Evolutionary conservation across 2,113 vertebrate species (phyloP), one percentile per base, ranked within the genome.

Genomic region (Triplophysa tibetana): DNA sequence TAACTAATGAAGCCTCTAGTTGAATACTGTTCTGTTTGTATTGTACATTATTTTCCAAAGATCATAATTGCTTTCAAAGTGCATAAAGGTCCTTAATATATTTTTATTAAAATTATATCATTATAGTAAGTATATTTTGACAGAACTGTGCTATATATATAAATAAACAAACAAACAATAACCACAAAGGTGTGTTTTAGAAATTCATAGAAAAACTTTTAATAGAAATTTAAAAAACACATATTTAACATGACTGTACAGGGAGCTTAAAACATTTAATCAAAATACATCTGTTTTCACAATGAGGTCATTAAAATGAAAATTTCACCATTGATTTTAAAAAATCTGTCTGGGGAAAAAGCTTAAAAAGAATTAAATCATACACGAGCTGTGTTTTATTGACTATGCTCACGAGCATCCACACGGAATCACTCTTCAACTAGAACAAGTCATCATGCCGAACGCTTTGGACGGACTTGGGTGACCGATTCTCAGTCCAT

Each of bases 391-490:
- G 84, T 82, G 84, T 86, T 78, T 85, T 58, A 89, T 84, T 52
- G 54, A 43, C 70, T 6, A 17, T 14, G 68, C 54, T 26, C 72
- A 74, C 4, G 19, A 9, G 21, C 1, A 19, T 10, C 3, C 13
- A 70, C 58, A 83, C 73, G 90, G 84, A 85, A 70, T 75, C 48
- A 2, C 4, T 54, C 83, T 86, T 90, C 93, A 93, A 80, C 89
- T 89, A 16, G 91, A 93, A 78, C 92, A 89, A 0, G 91, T 91
- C 91, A 93, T 93, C 84, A 92, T 89, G 82, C 65, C 89, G 84
- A 89, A 92, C 50, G 81, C 86, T 87, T 92, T 89, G 76, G 93
- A 89, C 16, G 89, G 90, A 77, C 89, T 91, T 43, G 89, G 78
- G 76, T 89, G 89, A 80, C 88, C 88, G 11, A 65, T 85, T 68